Base-by-base conservation (phyloP, 2,888 invertebrate genomes). In the Trichogramma dendrolimi region DNA sequence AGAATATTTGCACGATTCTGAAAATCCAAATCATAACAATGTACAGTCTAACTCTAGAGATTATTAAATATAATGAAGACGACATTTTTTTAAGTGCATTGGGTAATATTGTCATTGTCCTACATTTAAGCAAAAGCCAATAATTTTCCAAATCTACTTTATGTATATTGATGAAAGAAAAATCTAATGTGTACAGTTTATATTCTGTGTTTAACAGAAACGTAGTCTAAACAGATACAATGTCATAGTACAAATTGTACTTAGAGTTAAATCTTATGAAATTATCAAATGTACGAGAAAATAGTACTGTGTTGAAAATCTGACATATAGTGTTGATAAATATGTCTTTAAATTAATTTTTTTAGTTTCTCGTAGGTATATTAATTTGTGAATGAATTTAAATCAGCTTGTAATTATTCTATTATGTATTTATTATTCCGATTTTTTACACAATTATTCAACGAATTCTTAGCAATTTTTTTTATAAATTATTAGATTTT, bases 1-100 rank as follows among this genome's bases (percentile, higher is more conserved):
- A 63, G 75, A 77, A 59, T 78, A 78, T 62, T 70, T 77, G 48
- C 73, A 72, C 47, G 52, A 71, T 8, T 61, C 71, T 54, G 72
- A 72, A 46, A 72, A 71, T 47, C 39, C 50, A 55, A 66, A 63
- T 47, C 57, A 63, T 58, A 63, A 63, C 39, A 66, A 61, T 61
- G 63, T 61, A 54, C 61, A 66, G 55, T 49, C 54, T 44, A 60
- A 63, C n/a, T 59, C 61, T 59, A 60, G 58, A n/a, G 55, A 61
- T 10, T 59, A 54, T 59, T 63, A 55, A 60, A 52, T 42, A 39
- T 7, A 6, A 8, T 41, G 27, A 8, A 27, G 14, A 51, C 7
- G 55, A 49, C 11, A 46, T 44, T 61, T 50, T 55, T 40, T 50
- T 41, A 8, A 53, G 48, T 11, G 57, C 58, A 58, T 60, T 61